Percentiles rank a stretch among this genome's conserved stretches.
phyloP scores from a whole-genome alignment of 2,113 vertebrate genomes.

The Gadus chalcogrammus region DNA sequence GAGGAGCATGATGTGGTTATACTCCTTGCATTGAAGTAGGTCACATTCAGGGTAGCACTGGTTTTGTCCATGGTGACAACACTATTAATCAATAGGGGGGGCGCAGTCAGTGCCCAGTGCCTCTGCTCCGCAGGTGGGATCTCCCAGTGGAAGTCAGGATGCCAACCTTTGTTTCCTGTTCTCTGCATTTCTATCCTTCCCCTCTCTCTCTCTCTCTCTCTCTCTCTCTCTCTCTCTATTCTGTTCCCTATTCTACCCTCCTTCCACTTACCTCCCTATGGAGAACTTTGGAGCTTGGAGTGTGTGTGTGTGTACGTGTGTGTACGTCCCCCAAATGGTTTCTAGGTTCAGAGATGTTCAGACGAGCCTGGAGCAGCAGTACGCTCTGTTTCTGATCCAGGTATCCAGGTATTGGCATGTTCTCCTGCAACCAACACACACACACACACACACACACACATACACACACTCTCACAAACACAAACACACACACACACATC shows the following conservation, averaged over 20 bases:
- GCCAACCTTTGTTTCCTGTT: slow-evolving; percentile 31
- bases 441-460: slow-evolving; percentile 9
- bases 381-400: slow-evolving; percentile 16
- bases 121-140: slow-evolving; percentile 55
- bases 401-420: slow-evolving; percentile 9
- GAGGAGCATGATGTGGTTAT: slow-evolving; percentile 10
- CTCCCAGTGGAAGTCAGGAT: slow-evolving; percentile 51
- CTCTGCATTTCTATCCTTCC: background rate
- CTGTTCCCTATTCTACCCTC: background rate
- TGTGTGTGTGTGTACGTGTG: background rate
- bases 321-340: background rate
- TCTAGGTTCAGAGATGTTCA: slow-evolving; percentile 3
- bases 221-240: background rate
- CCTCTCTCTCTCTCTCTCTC: slow-evolving; percentile 11
- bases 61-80: slow-evolving; percentile 70
- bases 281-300: background rate
- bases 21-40: slow-evolving; percentile 60
- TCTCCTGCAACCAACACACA: background rate
- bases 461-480: background rate
- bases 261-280: background rate
- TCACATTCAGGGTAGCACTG: slow-evolving; percentile 43
- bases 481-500: background rate
- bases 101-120: slow-evolving; percentile 50
- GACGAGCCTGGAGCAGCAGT: slow-evolving; percentile 11
- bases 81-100: slow-evolving; percentile 67